Evolutionary conservation across 2,888 invertebrate species (phyloP), one percentile per base, ranked within the genome.

Genomic region (Drosophila hawaiiensis): DNA sequence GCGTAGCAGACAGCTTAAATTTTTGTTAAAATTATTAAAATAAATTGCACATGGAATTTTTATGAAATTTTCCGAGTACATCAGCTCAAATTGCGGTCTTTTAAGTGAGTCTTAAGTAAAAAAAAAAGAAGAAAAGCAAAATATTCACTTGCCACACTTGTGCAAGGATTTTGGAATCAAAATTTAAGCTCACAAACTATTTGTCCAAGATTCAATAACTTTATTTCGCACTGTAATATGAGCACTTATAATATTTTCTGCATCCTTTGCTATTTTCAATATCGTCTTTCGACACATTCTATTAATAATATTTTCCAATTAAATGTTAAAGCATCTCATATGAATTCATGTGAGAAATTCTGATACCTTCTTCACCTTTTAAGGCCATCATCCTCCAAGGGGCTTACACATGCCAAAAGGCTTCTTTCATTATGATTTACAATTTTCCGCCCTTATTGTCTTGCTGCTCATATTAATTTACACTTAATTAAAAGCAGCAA

Each of bases 401-500:
- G 31, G n/a, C 19, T n/a, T 39, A 39, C 50, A 28, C 5, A 65
- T 43, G 65, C 47, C 59, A 61, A 52, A 66, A 35, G 53, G 59
- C 64, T 33, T 62, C 52, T 19, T 63, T 67, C 61, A 65, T 64
- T 73, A 61, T 71, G 64, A 68, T 65, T 71, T 72, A 62, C 54
- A 72, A 69, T 62, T 67, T 59, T 33, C 43, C 54, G 50, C 49
- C 43, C 35, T 70, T 52, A 55, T 67, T 61, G 47, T 56, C 35
- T 43, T 33, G 37, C 63, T 64, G 35, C 63, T 73, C 60, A 55
- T 72, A 78, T 81, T 81, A 73, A 85, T 82, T 76, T 84, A 66
- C 78, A 82, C 75, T 75, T 79, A 79, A 87, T 88, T 85, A 83
- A 87, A 73, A 60, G 39, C 70, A 64, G 52, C 47, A 59, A 31